Percentiles rank a stretch among this genome's conserved stretches.
These are phyloP conservation scores for Nemapogon koenigi DNA, from an alignment of 2,888 invertebrate genomes.

Conservation along the genomic window DNA sequence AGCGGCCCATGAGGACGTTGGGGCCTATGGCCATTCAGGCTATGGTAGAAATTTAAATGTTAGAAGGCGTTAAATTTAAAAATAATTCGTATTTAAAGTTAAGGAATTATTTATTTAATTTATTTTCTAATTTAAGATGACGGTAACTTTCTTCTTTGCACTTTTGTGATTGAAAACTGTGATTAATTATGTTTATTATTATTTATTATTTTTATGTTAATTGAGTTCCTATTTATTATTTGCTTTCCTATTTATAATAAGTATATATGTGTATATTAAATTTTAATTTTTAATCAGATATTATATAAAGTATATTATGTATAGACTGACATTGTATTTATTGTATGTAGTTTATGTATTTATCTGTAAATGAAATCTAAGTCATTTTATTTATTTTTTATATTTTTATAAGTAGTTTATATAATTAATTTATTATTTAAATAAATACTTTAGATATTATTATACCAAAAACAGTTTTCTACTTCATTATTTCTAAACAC, in stretches of 20 bases:
- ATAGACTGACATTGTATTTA: not conserved
- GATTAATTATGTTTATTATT: constrained; percentile 8
- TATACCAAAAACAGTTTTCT: no score
- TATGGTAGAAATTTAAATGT: constrained; percentile 50
- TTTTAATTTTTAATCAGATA: not conserved
- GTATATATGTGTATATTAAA: not conserved
- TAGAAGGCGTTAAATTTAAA: constrained; percentile 26
- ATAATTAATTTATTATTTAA: no score
- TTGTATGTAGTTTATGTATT: not conserved
- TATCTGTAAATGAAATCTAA: not conserved
- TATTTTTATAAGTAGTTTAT: no score
- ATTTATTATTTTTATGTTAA: constrained; percentile 8
- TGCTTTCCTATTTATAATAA: not conserved
- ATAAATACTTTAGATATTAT: no score
- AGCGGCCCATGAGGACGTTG: constrained; percentile 64
- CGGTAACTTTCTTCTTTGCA: not conserved
- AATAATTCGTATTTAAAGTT: not conserved
- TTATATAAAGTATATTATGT: not conserved
- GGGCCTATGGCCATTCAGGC: constrained; percentile 57
- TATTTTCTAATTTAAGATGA: constrained; percentile 9
- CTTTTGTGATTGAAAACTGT: not conserved
- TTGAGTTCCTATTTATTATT: constrained; percentile 8
- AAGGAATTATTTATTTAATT: constrained; percentile 9
- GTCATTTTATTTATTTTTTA: not conserved
- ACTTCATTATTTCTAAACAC: no score